Evolutionary conservation across 2,888 invertebrate genomes (phyloP), one percentile per base, ranked within the genome.

Genomic region (Pammene fasciana): DNA sequence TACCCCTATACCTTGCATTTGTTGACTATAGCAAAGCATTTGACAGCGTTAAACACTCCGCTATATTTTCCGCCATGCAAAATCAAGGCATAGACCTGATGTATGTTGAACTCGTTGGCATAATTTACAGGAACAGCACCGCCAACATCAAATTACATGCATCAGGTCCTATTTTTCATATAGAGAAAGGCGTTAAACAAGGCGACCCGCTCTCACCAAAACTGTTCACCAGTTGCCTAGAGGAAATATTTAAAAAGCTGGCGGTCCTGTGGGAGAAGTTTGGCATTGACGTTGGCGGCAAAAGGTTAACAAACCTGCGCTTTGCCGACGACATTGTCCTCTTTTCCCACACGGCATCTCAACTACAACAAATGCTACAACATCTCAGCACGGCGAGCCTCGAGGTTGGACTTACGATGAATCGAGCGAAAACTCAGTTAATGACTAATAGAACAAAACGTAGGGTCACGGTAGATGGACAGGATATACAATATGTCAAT

Each of bases 311-410:
- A 7, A 57, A 57, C 41, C 56, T 57, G 11, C 38, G 56, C 3
- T 57, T 57, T 11, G 56, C 56, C 56, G 56, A 57, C 11, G 56
- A 57, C 16, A 57, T 57, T 5, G 56, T 57, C 16, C 13, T 57
- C 4, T 57, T 57, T 16, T 57, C 56, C 41, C 16, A n/a, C 41
- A 10, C 56, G 6, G 56, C 41, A 16, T 6, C 38, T 9, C 16
- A 57, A 9, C 56, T 43, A 14, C 13, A 57, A 36, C 1, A 14
- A 38, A 57, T 57, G 56, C 43, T 57, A 16, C 43, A 41, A 57
- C 16, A 57, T 26, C 26, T 26, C 26, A 26, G 26, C 26, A 26
- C 26, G 26, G 26, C 26, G 1, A 26, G 26, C 26, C 26, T 26
- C 4, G 26, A 26, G 26, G 26, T 26, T 26, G 26, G 26, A 26